Percentiles rank a stretch among this genome's conserved stretches.
Conservation (phyloP, 2,888 invertebrate species). For the Leptinotarsa tumamoca region DNA sequence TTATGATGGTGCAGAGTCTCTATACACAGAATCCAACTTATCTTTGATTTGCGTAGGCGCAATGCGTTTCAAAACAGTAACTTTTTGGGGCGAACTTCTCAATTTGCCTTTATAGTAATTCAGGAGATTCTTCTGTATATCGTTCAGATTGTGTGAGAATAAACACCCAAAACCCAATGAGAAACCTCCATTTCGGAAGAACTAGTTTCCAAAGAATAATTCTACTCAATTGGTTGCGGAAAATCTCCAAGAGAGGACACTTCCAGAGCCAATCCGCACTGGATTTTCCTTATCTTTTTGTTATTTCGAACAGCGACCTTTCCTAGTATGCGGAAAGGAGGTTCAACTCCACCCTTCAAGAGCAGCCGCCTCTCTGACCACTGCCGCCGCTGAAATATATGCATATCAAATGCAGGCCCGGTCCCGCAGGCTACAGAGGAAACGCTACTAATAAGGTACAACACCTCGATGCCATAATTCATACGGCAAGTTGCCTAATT, state of each 20-base stretch:
- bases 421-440: conserved; percentile 28
- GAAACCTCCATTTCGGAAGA: no score
- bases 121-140: no score
- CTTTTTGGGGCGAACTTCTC: no score
- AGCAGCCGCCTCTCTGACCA: conserved; percentile 13
- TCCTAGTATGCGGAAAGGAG: background rate
- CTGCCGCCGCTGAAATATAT: conserved; percentile 12
- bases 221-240: background rate
- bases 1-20: no score
- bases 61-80: no score
- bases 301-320: conserved; percentile 1
- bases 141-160: no score
- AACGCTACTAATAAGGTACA: conserved; percentile 54
- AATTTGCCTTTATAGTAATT: no score
- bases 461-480: conserved; percentile 56
- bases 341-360: background rate
- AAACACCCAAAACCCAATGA: no score
- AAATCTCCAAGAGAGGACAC: background rate
- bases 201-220: no score
- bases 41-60: no score
- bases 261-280: background rate
- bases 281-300: background rate
- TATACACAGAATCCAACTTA: no score
- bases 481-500: conserved; percentile 55
- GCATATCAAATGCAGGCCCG: conserved; percentile 18